A percentile compares a stretch with the other conserved stretches of the same genome.
Evolutionary conservation across 2,888 invertebrate species (phyloP).

Genomic region (Lathronympha strigana): DNA sequence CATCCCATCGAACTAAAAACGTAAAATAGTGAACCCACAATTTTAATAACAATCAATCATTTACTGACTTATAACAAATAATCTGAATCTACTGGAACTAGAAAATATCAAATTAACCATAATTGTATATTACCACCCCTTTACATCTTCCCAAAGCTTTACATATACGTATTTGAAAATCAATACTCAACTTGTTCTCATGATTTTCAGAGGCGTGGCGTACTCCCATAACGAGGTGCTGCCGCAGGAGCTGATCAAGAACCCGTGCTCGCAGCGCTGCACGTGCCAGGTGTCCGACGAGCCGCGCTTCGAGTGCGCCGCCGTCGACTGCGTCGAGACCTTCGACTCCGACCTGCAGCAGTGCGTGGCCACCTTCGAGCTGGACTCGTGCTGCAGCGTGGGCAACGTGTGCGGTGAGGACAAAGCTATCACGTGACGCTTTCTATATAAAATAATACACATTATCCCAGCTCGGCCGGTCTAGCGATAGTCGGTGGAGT

Average conservation of each 20-base stretch:
- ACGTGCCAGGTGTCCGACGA: conserved; percentile 59
- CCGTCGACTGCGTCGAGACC: conserved; percentile 72
- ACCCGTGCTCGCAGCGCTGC: conserved; percentile 73
- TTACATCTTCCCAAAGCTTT: too few species aligned
- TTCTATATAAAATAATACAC: too few species aligned
- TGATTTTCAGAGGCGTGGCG: conserved; percentile 64
- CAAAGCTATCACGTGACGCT: too few species aligned
- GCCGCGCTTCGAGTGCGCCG: conserved; percentile 71
- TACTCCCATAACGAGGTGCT: conserved; percentile 61
- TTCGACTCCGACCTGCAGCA: conserved; percentile 65
- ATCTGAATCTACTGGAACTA: too few species aligned
- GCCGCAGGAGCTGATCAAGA: conserved; percentile 64
- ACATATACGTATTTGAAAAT: neutral
- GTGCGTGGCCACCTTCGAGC: conserved; percentile 67
- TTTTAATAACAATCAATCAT: too few species aligned
- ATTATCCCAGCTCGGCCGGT: too few species aligned
- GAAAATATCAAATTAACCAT: too few species aligned
- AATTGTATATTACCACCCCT: too few species aligned
- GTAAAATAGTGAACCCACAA: too few species aligned
- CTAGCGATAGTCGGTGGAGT: too few species aligned
- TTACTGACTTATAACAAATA: too few species aligned
- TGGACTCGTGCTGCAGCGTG: conserved; percentile 72
- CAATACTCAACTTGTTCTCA: neutral
- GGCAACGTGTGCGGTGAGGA: conserved; percentile 71
- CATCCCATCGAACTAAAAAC: too few species aligned